These are phyloP conservation scores for Thinocorus orbignyianus DNA, from an alignment of 2,113 vertebrate genomes.

Conservation along the genomic window DNA sequence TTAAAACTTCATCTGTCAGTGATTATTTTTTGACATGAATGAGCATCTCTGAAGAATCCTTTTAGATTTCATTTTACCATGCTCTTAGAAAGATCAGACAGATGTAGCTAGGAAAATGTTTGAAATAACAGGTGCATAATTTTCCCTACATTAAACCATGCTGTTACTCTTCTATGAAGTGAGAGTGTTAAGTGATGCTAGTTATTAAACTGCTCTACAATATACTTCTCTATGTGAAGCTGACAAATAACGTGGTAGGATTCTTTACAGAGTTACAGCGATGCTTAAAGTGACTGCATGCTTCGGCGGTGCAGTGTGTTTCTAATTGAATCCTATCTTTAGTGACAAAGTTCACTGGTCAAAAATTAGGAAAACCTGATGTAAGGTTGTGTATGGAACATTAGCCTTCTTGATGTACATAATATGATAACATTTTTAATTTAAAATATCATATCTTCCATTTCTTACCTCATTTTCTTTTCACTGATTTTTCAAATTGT, in stretches of 20 bases:
- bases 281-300: background rate
- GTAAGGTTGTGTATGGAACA: background rate
- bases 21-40: background rate
- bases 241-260: background rate
- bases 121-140: background rate
- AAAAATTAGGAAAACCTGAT: background rate
- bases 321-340: background rate
- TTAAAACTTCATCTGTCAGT: background rate
- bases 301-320: background rate
- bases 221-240: background rate
- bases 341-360: background rate
- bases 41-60: background rate
- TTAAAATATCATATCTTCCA: background rate
- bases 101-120: background rate
- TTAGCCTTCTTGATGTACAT: background rate
- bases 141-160: background rate
- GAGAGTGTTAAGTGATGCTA: background rate
- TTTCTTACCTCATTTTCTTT: background rate
- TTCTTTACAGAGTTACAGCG: background rate
- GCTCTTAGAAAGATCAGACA: background rate
- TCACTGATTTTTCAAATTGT: background rate
- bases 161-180: background rate
- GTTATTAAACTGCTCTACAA: background rate
- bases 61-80: background rate
- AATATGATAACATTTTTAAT: background rate